Evolutionary conservation across 2,888 invertebrate genomes (phyloP).

Genomic region (Tenthredo amoena): DNA sequence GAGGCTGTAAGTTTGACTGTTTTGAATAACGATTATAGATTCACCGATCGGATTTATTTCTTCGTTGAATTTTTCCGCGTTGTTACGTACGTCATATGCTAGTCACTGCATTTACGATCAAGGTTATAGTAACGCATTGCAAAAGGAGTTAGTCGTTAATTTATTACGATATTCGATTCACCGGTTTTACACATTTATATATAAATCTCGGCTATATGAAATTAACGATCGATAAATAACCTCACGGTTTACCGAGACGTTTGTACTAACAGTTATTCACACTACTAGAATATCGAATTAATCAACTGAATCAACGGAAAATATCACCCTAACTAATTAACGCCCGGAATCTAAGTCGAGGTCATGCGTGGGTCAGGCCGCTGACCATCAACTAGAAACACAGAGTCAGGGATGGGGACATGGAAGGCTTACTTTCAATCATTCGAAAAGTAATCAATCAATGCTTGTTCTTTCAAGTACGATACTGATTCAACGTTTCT

Average conservation of each 20-base stretch:
- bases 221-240: conserved; percentile 27
- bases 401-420: not conserved
- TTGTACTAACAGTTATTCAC: not conserved
- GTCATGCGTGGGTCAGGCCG: conserved; percentile 36
- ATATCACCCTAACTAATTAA: conserved; percentile 22
- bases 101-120: not conserved
- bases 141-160: not conserved
- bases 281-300: conserved; percentile 1
- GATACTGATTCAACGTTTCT: not conserved
- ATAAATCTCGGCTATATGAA: not conserved
- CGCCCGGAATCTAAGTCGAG: conserved; percentile 43
- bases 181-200: not conserved
- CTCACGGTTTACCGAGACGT: not conserved
- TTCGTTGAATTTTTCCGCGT: not conserved
- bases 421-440: not conserved
- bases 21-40: not conserved
- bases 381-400: conserved; percentile 36
- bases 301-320: conserved; percentile 21
- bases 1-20: not conserved
- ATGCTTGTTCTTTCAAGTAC: not conserved
- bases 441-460: not conserved
- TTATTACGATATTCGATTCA: conserved; percentile 3
- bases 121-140: not conserved
- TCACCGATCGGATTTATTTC: not conserved
- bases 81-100: not conserved